These are phyloP conservation scores for Brachyopa scutellaris DNA, from an alignment of 2,888 invertebrate genomes.

Conservation along the genomic window DNA sequence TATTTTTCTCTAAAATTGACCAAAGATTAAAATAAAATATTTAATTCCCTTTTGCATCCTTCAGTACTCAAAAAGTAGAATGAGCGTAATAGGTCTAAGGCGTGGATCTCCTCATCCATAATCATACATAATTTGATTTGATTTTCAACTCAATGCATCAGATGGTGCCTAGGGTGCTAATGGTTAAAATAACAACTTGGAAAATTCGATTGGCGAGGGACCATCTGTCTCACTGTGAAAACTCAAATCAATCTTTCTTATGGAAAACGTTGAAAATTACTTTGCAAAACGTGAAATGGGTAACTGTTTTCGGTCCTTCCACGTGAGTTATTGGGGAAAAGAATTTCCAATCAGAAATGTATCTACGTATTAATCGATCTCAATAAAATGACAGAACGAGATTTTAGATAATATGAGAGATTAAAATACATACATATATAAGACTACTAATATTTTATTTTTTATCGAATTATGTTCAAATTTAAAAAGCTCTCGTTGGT, in stretches of 20 bases:
- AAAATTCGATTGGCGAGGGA: neutral
- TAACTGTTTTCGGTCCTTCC: neutral
- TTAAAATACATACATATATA: too few species aligned
- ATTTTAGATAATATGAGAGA: too few species aligned
- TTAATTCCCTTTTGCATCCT: constrained; percentile 21
- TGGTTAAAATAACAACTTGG: constrained; percentile 24
- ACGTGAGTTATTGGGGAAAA: neutral
- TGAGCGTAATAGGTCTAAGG: constrained; percentile 11
- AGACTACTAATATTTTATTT: too few species aligned
- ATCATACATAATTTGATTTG: constrained; percentile 30
- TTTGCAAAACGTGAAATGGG: neutral
- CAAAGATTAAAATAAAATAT: neutral
- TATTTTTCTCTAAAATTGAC: too few species aligned
- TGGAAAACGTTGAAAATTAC: neutral
- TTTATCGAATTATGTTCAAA: too few species aligned
- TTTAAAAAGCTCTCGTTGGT: too few species aligned
- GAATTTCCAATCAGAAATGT: neutral
- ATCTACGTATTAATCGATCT: neutral
- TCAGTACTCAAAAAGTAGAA: constrained; percentile 6
- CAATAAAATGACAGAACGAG: too few species aligned
- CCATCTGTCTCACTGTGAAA: neutral
- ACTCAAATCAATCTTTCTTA: constrained; percentile 4
- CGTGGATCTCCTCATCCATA: constrained; percentile 20
- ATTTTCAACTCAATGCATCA: constrained; percentile 3
- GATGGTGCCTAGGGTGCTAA: constrained; percentile 17